These are phyloP conservation scores for Holacanthella duospinosa DNA, from an alignment of 2,888 invertebrate genomes.

Conservation along the genomic window DNA sequence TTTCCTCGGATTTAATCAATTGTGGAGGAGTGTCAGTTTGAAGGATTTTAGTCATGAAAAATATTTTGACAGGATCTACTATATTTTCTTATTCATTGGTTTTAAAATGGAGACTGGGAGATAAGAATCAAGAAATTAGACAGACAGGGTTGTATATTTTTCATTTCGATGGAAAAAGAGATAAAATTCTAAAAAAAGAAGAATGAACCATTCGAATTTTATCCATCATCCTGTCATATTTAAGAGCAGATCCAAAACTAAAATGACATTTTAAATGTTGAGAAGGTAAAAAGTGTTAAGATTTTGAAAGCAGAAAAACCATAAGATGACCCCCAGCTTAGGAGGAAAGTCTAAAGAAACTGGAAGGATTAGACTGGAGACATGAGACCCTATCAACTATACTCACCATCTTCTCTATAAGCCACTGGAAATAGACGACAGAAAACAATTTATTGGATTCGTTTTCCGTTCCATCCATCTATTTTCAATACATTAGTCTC, in stretches of 20 bases:
- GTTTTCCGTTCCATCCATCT: background rate
- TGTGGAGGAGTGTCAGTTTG: no score
- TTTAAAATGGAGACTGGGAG: no score
- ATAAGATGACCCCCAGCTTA: background rate
- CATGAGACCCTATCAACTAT: background rate
- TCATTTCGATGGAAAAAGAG: background rate
- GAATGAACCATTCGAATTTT: background rate
- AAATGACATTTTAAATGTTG: background rate
- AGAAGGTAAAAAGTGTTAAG: no score
- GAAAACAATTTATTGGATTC: slow-evolving; percentile 1
- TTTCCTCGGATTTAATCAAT: no score
- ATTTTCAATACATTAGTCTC: slow-evolving; percentile 2
- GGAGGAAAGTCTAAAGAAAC: background rate
- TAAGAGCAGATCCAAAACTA: background rate
- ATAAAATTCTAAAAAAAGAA: background rate
- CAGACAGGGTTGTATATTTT: background rate
- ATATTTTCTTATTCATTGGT: no score
- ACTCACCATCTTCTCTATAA: background rate
- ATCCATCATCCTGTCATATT: background rate
- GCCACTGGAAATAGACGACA: background rate
- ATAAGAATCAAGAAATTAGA: no score
- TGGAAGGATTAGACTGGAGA: background rate
- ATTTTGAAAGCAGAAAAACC: no score
- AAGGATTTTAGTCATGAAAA: no score
- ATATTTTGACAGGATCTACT: no score